Evolutionary conservation across 2,888 invertebrate genomes (phyloP), one percentile per base, ranked within the genome.

Genomic region (Polyploca ridens): DNA sequence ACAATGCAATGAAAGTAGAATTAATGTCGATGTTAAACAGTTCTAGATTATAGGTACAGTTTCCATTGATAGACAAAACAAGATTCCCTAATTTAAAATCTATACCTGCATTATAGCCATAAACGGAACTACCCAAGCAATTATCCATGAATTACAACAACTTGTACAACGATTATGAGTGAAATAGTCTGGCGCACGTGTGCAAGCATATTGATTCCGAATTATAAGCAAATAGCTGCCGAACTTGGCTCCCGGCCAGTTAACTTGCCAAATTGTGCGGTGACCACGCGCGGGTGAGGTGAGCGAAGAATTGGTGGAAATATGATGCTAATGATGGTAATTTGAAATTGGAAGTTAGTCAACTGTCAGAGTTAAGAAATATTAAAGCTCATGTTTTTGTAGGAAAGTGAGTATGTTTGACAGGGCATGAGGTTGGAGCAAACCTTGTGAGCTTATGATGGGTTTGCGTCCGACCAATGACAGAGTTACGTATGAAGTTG

Each of bases 201-300:
- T 87, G 87, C 83, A 79, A 77, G 89, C 91, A 90, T 93, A 93
- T 92, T 92, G 93, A 91, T 93, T 92, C 90, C 83, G 80, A 90
- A 92, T 93, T 91, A 93, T 90, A 91, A 92, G 90, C 93, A 91
- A 91, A 92, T 90, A 91, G 85, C 88, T 93, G 93, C 93, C 90
- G 71, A 61, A 54, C 19, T 54, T 54, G 54, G 54, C 54, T 19
- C 19, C 10, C n/a, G 65, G 90, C 93, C 93, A 92, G 86, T 74
- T 75, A 74, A 75, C 86, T 84, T 83, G 90, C 86, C 88, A 86
- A 81, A 67, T 66, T 67, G 71, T 73, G 69, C 64, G 86, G 87
- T 79, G 79, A 74, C 90, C 88, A 90, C 67, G 68, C 35, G 67
- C 74, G 69, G 69, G 69, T 76, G 66, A 63, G 69, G 69, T 69